A percentile compares a stretch with the other conserved stretches of the same genome.
Evolutionary conservation across 2,797 vertebrate genomes (phyloP).

Genomic region (Spondyliosoma cantharus): DNA sequence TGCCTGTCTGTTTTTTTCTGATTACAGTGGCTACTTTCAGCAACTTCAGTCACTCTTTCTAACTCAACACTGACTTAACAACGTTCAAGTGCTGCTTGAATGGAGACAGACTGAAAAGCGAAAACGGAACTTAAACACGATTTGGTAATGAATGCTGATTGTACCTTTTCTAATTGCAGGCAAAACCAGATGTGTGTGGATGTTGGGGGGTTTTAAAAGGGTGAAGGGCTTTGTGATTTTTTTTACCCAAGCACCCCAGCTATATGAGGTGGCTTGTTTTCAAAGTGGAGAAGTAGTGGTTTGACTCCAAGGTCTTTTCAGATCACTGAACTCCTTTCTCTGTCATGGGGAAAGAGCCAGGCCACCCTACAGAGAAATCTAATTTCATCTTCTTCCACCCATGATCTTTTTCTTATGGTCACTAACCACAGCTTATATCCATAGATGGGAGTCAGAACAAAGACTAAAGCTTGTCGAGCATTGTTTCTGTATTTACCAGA

Average conservation of each 20-base stretch:
- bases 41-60: too few species aligned
- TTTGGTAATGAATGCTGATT: too few species aligned
- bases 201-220: too few species aligned
- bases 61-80: too few species aligned
- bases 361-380: slow-evolving; percentile 21
- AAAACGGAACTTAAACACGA: too few species aligned
- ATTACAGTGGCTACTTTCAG: too few species aligned
- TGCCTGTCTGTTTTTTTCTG: too few species aligned
- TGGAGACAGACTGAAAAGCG: too few species aligned
- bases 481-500: slow-evolving; percentile 15
- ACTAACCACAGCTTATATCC: slow-evolving; percentile 19
- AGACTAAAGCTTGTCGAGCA: neutral
- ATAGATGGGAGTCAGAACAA: slow-evolving; percentile 12
- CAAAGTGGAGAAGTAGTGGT: slow-evolving; percentile 2
- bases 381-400: slow-evolving; percentile 21
- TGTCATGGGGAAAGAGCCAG: slow-evolving; percentile 17
- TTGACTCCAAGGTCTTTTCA: slow-evolving; percentile 33
- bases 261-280: slow-evolving; percentile 10
- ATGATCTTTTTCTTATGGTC: slow-evolving; percentile 27
- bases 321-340: slow-evolving; percentile 22
- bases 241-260: neutral
- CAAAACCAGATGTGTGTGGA: neutral
- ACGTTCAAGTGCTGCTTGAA: too few species aligned
- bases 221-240: neutral
- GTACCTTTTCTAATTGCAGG: too few species aligned